These are phyloP conservation scores for Caenorhabditis panamensis DNA, from an alignment of 2,888 invertebrate genomes.

Conservation along the genomic window DNA sequence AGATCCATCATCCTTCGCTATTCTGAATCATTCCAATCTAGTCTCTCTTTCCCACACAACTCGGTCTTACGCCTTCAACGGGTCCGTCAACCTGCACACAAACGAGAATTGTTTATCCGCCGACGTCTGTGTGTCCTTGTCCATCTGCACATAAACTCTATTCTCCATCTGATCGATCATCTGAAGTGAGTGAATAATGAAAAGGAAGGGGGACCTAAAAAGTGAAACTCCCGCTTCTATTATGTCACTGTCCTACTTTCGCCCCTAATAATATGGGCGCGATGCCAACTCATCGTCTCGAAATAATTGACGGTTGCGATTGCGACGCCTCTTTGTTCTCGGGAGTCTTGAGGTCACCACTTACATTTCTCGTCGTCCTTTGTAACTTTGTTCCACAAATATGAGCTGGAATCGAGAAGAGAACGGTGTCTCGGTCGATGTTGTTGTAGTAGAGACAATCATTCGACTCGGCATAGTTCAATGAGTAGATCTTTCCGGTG, in stretches of 20 bases:
- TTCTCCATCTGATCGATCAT: slow-evolving; percentile 79
- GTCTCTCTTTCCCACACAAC: not conserved
- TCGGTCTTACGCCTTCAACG: slow-evolving; percentile 47
- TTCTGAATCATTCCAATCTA: slow-evolving; percentile 14
- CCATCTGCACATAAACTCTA: slow-evolving; percentile 81
- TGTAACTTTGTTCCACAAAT: slow-evolving; percentile 79
- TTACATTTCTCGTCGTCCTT: slow-evolving; percentile 77
- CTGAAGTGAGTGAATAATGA: slow-evolving; percentile 65
- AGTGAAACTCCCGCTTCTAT: slow-evolving; percentile 51
- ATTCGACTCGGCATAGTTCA: slow-evolving; percentile 75
- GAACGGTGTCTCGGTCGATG: slow-evolving; percentile 74
- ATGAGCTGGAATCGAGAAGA: slow-evolving; percentile 80
- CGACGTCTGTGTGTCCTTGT: slow-evolving; percentile 79
- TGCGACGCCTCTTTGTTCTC: slow-evolving; percentile 37
- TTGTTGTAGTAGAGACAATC: slow-evolving; percentile 80
- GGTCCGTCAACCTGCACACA: slow-evolving; percentile 76
- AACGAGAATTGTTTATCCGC: slow-evolving; percentile 79
- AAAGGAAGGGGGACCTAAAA: slow-evolving; percentile 20
- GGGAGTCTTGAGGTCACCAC: slow-evolving; percentile 58
- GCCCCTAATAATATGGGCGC: slow-evolving; percentile 43
- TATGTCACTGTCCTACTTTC: slow-evolving; percentile 55
- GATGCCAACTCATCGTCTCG: slow-evolving; percentile 45
- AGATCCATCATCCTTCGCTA: slow-evolving; percentile 31
- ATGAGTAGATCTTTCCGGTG: slow-evolving; percentile 79
- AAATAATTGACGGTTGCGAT: slow-evolving; percentile 50